Percentiles rank a stretch among this genome's conserved stretches.
Conservation (phyloP, 37 sponge, comb jelly and placozoan species). For the Agelas oroides region DNA sequence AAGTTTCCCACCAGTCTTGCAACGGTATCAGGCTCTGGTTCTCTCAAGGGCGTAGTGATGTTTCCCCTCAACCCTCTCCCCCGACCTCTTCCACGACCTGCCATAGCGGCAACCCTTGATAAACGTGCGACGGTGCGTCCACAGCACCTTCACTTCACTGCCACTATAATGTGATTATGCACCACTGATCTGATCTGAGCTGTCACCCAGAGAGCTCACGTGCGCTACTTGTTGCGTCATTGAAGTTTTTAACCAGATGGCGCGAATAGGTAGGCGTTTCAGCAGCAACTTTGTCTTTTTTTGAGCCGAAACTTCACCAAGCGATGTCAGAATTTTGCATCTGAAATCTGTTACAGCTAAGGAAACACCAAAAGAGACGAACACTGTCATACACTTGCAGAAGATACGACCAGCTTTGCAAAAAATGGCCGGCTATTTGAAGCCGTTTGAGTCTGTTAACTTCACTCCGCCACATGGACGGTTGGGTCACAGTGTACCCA, state of each 20-base stretch:
- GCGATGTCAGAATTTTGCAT: too few relatives aligned
- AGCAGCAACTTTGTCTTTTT: too few relatives aligned
- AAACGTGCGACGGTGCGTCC: too few relatives aligned
- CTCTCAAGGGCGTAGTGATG: neutral
- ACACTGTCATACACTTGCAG: too few relatives aligned
- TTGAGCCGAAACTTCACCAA: neutral
- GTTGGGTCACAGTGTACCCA: slow-evolving; percentile 74
- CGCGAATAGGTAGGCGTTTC: too few relatives aligned
- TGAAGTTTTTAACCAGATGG: too few relatives aligned
- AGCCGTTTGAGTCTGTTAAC: slow-evolving; percentile 46
- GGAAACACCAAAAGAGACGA: too few relatives aligned
- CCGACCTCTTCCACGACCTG: slow-evolving; percentile 1
- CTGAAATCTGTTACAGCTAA: too few relatives aligned
- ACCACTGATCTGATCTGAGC: too few relatives aligned
- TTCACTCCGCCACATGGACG: slow-evolving; percentile 70
- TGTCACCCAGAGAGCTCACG: too few relatives aligned
- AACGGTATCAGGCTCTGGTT: neutral
- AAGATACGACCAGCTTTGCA: neutral
- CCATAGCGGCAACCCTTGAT: neutral
- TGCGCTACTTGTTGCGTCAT: neutral
- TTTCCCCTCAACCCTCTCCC: slow-evolving; percentile 9
- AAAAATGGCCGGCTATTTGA: neutral
- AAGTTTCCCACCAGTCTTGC: neutral
- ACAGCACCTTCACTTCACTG: too few relatives aligned
- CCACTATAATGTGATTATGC: too few relatives aligned